phyloP scores from a whole-genome alignment of 2,888 invertebrate species.

The Eremobia ochroleuca region DNA sequence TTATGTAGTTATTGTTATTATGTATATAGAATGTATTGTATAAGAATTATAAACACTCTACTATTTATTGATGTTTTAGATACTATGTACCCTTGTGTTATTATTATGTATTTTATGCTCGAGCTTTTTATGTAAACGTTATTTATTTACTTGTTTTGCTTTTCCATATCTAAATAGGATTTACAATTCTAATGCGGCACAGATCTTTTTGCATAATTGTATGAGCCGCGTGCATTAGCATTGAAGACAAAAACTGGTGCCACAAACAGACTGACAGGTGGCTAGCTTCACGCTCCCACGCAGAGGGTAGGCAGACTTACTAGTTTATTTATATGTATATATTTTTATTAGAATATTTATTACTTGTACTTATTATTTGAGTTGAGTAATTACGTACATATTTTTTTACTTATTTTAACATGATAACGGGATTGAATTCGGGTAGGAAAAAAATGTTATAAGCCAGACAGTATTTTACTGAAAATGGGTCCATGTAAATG shows the following conservation, averaged over 20 bases:
- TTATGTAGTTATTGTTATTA: constrained; percentile 21
- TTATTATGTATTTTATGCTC: constrained; percentile 17
- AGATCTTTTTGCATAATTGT: constrained; percentile 51
- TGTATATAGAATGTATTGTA: constrained; percentile 13
- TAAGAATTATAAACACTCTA: not conserved
- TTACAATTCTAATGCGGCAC: constrained; percentile 54
- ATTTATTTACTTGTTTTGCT: constrained; percentile 47
- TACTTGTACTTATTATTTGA: not conserved
- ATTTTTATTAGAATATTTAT: constrained; percentile 4
- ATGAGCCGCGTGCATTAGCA: constrained; percentile 42
- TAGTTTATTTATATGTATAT: constrained; percentile 6
- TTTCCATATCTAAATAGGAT: constrained; percentile 39
- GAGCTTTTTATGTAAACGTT: constrained; percentile 47
- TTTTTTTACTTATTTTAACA: not conserved
- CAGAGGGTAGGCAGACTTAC: constrained; percentile 31
- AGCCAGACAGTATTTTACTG: not conserved
- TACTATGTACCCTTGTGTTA: constrained; percentile 16
- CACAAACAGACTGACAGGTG: constrained; percentile 50
- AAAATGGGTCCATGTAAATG: not conserved
- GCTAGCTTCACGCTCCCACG: constrained; percentile 59
- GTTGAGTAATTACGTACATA: not conserved
- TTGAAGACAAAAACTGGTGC: constrained; percentile 51
- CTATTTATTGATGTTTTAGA: constrained; percentile 25
- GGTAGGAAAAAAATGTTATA: not conserved
- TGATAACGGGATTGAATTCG: not conserved